Conservation (phyloP, 2,888 invertebrate species). For the Tethea ocularis region DNA sequence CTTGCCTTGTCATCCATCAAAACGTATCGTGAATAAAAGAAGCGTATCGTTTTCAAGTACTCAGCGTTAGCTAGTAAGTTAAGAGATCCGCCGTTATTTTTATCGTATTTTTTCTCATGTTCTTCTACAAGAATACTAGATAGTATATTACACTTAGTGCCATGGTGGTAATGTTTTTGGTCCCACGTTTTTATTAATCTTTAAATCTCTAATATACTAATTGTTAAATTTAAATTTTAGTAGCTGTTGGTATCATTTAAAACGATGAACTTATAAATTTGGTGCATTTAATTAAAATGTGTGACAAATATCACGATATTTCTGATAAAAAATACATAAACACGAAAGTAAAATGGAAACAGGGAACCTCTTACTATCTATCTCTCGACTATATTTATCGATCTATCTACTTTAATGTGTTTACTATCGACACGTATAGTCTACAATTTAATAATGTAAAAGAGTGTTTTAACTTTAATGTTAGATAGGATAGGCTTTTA, state of each 20-base stretch:
- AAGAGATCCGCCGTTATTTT: slow-evolving; percentile 32
- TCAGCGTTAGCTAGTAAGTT: slow-evolving; percentile 24
- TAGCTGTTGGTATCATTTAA: slow-evolving; percentile 16
- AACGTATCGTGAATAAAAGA: slow-evolving; percentile 15
- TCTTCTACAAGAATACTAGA: slow-evolving; percentile 21
- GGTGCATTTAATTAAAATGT: slow-evolving; percentile 12
- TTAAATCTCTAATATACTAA: slow-evolving; percentile 24
- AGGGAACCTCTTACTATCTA: slow-evolving; percentile 61
- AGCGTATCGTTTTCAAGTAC: slow-evolving; percentile 18
- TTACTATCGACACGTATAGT: slow-evolving; percentile 19
- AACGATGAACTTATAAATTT: slow-evolving; percentile 9
- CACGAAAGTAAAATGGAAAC: slow-evolving; percentile 50
- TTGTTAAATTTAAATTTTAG: slow-evolving; percentile 40
- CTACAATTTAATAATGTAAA: neutral
- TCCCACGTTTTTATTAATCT: slow-evolving; percentile 40
- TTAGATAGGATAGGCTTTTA: slow-evolving; percentile 10
- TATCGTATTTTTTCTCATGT: slow-evolving; percentile 29
- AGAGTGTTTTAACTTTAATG: slow-evolving; percentile 9
- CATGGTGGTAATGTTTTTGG: slow-evolving; percentile 37
- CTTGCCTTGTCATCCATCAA: slow-evolving; percentile 41
- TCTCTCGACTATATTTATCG: slow-evolving; percentile 56
- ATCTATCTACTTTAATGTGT: slow-evolving; percentile 49
- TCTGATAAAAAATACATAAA: slow-evolving; percentile 19
- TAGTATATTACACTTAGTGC: slow-evolving; percentile 32
- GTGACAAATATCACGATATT: slow-evolving; percentile 16